These are phyloP conservation scores for Lepilemur ruficaudatus DNA, from an alignment of 2,797 vertebrate genomes.

Conservation along the genomic window DNA sequence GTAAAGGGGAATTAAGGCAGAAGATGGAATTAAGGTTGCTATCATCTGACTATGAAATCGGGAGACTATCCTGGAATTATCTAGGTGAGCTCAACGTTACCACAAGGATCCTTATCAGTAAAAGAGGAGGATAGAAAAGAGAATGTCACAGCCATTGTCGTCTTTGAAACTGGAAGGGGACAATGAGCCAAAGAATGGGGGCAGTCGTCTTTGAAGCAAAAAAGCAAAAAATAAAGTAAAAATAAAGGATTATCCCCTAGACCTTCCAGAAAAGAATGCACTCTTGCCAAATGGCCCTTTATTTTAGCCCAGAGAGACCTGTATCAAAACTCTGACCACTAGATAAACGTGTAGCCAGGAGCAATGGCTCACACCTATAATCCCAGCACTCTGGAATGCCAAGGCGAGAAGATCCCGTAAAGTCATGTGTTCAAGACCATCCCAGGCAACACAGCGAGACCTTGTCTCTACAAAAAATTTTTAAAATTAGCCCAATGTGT, in stretches of 20 bases:
- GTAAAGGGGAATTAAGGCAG: neutral
- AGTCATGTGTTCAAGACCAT: neutral
- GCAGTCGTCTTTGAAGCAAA: neutral
- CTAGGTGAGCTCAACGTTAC: neutral
- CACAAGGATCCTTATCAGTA: neutral
- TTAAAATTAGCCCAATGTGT: neutral
- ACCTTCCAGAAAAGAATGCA: neutral
- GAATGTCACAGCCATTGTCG: neutral
- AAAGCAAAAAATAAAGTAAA: neutral
- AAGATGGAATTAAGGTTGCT: neutral
- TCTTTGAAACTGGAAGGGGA: neutral
- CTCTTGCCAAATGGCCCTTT: neutral
- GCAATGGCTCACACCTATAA: neutral
- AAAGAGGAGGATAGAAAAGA: neutral
- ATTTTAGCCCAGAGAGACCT: neutral
- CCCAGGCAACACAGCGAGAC: neutral
- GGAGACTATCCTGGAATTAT: neutral
- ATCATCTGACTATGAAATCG: neutral
- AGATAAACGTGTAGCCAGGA: neutral
- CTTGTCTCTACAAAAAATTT: neutral
- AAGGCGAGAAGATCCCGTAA: neutral
- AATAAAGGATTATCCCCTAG: neutral
- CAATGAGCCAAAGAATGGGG: neutral
- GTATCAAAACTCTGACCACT: neutral
- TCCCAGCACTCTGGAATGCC: neutral